Evolutionary conservation across 1,140 invertebrate species (phyloP).

Genomic region (Hermatobates lingyangjiaoensis): DNA sequence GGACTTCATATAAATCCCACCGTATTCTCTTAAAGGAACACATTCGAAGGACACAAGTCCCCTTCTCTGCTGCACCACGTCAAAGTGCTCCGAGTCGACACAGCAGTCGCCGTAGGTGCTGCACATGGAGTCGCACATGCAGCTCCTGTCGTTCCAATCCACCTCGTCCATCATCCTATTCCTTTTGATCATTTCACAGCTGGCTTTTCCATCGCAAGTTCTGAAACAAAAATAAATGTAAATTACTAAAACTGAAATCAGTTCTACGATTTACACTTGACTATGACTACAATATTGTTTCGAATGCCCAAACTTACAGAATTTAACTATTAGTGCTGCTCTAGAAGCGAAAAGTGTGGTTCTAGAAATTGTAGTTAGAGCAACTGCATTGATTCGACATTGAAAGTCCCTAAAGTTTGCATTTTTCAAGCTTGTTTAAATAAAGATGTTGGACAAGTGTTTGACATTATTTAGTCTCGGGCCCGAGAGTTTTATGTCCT

Average conservation of each 20-base stretch:
- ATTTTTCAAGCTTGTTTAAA: no score
- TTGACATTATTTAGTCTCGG: no score
- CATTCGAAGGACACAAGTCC: slow-evolving; percentile 22
- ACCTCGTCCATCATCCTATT: slow-evolving; percentile 13
- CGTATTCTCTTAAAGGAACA: slow-evolving; percentile 23
- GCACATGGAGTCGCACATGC: slow-evolving; percentile 29
- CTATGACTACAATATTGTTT: no score
- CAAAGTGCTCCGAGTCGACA: slow-evolving; percentile 24
- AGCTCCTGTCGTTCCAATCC: slow-evolving; percentile 27
- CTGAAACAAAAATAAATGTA: slow-evolving; percentile 9
- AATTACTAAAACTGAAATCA: background rate
- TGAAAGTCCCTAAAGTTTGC: no score
- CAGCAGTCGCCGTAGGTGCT: slow-evolving; percentile 31
- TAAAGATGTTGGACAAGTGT: no score
- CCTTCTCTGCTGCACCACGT: slow-evolving; percentile 19
- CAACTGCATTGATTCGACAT: no score
- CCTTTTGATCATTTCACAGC: slow-evolving; percentile 8
- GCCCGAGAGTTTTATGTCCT: no score
- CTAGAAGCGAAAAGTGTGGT: no score
- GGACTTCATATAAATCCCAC: slow-evolving; percentile 28
- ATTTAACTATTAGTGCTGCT: no score
- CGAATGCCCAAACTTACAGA: no score
- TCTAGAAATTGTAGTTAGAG: no score
- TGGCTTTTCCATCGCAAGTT: slow-evolving; percentile 17
- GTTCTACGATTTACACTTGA: no score